Percentiles rank a stretch among this genome's conserved stretches.
Conservation (phyloP, 1,140 invertebrate genomes). For the Brachionus manjavacas region DNA sequence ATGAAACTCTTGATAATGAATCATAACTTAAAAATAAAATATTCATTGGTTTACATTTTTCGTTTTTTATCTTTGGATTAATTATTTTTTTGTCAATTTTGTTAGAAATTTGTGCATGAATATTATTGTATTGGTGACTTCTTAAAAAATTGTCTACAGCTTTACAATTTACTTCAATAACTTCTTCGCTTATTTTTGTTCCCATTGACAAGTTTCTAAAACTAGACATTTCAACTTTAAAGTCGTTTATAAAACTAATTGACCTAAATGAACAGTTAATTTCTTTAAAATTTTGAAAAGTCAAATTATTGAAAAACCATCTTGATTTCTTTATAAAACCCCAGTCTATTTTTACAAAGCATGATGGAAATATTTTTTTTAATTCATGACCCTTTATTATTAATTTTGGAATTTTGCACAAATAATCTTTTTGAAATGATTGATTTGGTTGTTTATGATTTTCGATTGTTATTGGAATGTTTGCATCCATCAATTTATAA, state of each 20-base stretch:
- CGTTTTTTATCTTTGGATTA: background rate
- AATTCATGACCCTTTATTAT: no score
- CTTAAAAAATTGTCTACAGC: background rate
- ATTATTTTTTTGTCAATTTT: background rate
- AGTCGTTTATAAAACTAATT: background rate
- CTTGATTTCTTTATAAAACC: background rate
- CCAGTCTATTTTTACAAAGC: background rate
- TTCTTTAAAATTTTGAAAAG: background rate
- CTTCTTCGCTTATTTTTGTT: background rate
- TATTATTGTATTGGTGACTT: background rate
- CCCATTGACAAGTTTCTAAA: background rate
- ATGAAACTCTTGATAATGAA: background rate
- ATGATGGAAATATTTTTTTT: no score
- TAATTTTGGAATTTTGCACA: no score
- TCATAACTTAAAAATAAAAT: background rate
- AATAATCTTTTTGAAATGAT: no score
- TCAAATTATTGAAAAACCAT: background rate
- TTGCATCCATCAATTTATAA: no score
- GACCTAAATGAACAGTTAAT: background rate
- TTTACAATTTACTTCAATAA: background rate
- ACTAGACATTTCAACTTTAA: background rate
- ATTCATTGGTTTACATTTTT: background rate
- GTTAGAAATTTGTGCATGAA: background rate
- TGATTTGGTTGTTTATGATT: no score
- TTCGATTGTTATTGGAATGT: no score